Evolutionary conservation across 1,140 invertebrate species (phyloP).

Genomic region (Araneus ventricosus): DNA sequence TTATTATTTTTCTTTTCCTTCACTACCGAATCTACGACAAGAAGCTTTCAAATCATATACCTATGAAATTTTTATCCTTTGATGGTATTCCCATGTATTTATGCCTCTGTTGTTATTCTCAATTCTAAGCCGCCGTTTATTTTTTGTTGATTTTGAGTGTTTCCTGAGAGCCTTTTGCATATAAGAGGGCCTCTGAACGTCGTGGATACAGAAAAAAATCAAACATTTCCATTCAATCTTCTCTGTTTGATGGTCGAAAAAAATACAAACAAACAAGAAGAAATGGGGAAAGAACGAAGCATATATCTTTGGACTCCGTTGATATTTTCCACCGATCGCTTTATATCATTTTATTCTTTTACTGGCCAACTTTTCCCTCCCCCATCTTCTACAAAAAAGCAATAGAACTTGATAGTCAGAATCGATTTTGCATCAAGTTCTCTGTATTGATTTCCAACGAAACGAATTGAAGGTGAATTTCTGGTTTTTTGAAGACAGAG

Average conservation of each 20-base stretch:
- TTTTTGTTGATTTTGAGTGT: not conserved
- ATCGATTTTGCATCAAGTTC: constrained; percentile 23
- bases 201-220: not conserved
- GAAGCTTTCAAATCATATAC: not conserved
- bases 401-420: constrained; percentile 23
- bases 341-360: constrained; percentile 35
- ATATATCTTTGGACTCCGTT: constrained; percentile 2
- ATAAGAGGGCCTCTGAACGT: not conserved
- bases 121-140: not conserved
- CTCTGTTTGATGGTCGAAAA: not conserved
- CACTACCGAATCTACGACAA: not conserved
- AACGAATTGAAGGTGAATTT: constrained; percentile 22
- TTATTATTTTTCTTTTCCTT: too few relatives aligned
- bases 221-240: not conserved
- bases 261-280: not conserved
- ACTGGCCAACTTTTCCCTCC: not conserved
- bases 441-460: not conserved
- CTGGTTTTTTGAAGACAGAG: not conserved
- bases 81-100: not conserved
- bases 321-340: not conserved
- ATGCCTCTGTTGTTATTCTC: not conserved
- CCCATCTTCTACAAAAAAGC: not conserved
- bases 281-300: not conserved
- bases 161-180: not conserved
- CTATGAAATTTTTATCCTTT: not conserved